Evolutionary conservation across 2,888 invertebrate species (phyloP).

Genomic region (Alviniconcha strummeri): DNA sequence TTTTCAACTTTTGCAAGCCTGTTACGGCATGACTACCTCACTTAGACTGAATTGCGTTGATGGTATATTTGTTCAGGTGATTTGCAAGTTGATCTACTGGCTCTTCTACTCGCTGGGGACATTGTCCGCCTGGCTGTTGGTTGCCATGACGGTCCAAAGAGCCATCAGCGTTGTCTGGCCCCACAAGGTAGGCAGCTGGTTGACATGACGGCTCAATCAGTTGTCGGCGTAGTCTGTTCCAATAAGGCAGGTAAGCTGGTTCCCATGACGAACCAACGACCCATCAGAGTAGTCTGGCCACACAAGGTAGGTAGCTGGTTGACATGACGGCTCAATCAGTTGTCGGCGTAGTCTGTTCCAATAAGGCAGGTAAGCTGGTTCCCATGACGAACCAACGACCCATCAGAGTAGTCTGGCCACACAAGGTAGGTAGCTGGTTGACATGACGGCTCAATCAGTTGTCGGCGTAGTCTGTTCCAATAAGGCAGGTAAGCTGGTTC

Average conservation of each 20-base stretch:
- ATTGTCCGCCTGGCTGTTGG: constrained; percentile 12
- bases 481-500: not conserved
- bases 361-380: too few relatives aligned
- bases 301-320: not conserved
- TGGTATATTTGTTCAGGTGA: not conserved
- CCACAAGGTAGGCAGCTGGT: not conserved
- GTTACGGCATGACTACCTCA: too few relatives aligned
- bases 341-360: too few relatives aligned
- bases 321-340: not conserved
- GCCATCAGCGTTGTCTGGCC: constrained; percentile 8
- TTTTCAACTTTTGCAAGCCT: too few relatives aligned
- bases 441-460: not conserved
- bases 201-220: not conserved
- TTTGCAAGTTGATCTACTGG: not conserved
- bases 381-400: not conserved
- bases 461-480: too few relatives aligned
- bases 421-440: too few relatives aligned
- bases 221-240: too few relatives aligned
- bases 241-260: too few relatives aligned
- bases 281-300: not conserved
- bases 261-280: not conserved
- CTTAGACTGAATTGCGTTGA: too few relatives aligned
- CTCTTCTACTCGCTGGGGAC: not conserved
- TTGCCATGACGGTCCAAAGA: not conserved
- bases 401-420: too few relatives aligned